Conservation (phyloP, 2,888 invertebrate genomes). For the Subacronicta megacephala region DNA sequence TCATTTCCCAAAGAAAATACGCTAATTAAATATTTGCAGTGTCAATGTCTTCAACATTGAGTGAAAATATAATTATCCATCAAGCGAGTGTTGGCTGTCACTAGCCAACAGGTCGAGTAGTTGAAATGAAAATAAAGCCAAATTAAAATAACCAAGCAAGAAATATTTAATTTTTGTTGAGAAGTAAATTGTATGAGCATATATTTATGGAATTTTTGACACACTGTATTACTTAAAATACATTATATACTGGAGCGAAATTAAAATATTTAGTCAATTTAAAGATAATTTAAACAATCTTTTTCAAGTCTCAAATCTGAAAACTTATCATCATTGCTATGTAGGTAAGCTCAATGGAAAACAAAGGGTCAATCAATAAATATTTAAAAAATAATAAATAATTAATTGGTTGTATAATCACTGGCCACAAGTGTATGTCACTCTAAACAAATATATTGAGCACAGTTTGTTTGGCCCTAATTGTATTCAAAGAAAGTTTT, state of each 20-base stretch:
- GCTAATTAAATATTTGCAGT: slow-evolving; percentile 33
- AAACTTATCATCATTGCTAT: background rate
- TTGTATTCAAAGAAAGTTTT: slow-evolving; percentile 61
- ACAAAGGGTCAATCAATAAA: too few species aligned
- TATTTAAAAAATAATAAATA: background rate
- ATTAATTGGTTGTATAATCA: background rate
- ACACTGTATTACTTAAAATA: too few species aligned
- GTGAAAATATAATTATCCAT: slow-evolving; percentile 14
- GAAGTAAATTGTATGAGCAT: too few species aligned
- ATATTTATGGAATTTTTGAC: too few species aligned
- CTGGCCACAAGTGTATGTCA: slow-evolving; percentile 25
- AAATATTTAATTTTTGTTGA: background rate
- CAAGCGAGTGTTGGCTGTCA: background rate
- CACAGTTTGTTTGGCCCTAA: slow-evolving; percentile 48
- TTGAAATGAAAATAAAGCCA: slow-evolving; percentile 2
- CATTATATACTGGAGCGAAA: too few species aligned
- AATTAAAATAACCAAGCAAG: background rate
- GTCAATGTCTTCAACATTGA: slow-evolving; percentile 31
- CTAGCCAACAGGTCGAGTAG: slow-evolving; percentile 4
- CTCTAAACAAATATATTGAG: slow-evolving; percentile 35
- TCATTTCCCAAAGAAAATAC: slow-evolving; percentile 22
- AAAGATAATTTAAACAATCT: too few species aligned
- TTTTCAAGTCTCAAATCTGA: too few species aligned
- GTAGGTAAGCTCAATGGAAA: too few species aligned
- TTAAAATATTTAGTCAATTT: too few species aligned